phyloP scores from a whole-genome alignment of 2,797 vertebrate species.

The Tangara arthus region DNA sequence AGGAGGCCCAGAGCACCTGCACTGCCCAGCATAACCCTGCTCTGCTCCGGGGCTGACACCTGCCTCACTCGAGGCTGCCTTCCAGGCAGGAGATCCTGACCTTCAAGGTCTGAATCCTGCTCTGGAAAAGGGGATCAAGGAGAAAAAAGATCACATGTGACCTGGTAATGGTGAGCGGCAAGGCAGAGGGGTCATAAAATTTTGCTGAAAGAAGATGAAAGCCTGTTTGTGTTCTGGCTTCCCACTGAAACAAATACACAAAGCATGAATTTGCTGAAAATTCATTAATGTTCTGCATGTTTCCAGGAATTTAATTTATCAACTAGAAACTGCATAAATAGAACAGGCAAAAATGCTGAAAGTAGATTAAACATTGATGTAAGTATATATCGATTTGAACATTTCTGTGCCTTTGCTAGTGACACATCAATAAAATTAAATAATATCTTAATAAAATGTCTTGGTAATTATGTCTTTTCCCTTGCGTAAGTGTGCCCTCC shows the following conservation, averaged over 20 bases:
- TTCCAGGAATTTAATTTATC: slow-evolving; percentile 66
- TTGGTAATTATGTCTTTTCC: slow-evolving; percentile 37
- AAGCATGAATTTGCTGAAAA: slow-evolving; percentile 33
- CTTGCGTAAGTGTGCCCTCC: slow-evolving; percentile 18
- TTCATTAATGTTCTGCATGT: slow-evolving; percentile 56
- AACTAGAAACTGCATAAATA: slow-evolving; percentile 72
- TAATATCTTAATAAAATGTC: slow-evolving; percentile 76
- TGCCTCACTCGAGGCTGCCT: background rate
- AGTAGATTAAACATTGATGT: slow-evolving; percentile 74
- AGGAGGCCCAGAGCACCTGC: background rate
- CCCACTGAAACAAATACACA: background rate
- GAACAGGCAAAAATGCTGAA: slow-evolving; percentile 63
- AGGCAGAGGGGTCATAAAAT: background rate
- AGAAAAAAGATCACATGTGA: background rate
- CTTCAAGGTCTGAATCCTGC: background rate
- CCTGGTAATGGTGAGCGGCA: background rate
- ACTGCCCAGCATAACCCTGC: background rate
- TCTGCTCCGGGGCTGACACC: background rate
- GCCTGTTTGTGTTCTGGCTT: background rate
- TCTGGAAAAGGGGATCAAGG: background rate
- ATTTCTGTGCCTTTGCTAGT: slow-evolving; percentile 53
- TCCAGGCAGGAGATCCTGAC: background rate
- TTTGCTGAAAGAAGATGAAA: background rate
- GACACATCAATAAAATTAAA: slow-evolving; percentile 73
- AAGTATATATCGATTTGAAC: slow-evolving; percentile 57